phyloP scores from a whole-genome alignment of 2,888 invertebrate genomes.

The Steinernema scapterisci region DNA sequence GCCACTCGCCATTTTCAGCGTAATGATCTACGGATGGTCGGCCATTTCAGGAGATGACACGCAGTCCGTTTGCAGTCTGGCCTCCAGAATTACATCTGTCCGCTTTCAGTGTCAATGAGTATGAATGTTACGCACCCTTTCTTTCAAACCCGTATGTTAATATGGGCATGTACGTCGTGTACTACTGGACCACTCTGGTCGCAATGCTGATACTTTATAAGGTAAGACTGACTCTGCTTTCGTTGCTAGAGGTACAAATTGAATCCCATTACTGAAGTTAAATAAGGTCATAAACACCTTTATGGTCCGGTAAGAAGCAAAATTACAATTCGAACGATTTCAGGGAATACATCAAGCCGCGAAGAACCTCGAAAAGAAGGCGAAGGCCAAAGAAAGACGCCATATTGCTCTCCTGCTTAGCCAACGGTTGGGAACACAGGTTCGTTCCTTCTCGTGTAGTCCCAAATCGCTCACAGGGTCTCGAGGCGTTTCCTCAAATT shows the following conservation, averaged over 20 bases:
- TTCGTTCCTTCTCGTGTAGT: constrained; percentile 29
- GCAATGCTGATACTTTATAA: constrained; percentile 67
- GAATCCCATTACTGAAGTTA: constrained; percentile 4
- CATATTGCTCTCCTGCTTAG: constrained; percentile 64
- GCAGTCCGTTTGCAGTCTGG: not conserved
- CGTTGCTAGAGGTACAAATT: not conserved
- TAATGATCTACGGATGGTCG: constrained; percentile 67
- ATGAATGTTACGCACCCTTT: constrained; percentile 66
- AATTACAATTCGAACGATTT: constrained; percentile 31
- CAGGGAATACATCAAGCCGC: constrained; percentile 66
- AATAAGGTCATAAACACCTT: constrained; percentile 20
- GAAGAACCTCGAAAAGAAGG: constrained; percentile 62
- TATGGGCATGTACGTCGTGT: constrained; percentile 67
- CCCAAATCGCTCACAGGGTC: not conserved
- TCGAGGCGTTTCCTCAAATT: too few relatives aligned
- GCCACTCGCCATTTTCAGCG: constrained; percentile 64
- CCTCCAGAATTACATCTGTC: not conserved
- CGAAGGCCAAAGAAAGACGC: constrained; percentile 63
- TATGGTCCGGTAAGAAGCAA: not conserved
- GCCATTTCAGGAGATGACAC: constrained; percentile 50
- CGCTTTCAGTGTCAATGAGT: constrained; percentile 43
- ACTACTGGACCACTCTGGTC: constrained; percentile 67
- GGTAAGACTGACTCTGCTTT: constrained; percentile 38
- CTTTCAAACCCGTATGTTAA: constrained; percentile 67
- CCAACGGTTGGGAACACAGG: constrained; percentile 65